Evolutionary conservation across 2,888 invertebrate genomes (phyloP).

Genomic region (Tachina grossa): DNA sequence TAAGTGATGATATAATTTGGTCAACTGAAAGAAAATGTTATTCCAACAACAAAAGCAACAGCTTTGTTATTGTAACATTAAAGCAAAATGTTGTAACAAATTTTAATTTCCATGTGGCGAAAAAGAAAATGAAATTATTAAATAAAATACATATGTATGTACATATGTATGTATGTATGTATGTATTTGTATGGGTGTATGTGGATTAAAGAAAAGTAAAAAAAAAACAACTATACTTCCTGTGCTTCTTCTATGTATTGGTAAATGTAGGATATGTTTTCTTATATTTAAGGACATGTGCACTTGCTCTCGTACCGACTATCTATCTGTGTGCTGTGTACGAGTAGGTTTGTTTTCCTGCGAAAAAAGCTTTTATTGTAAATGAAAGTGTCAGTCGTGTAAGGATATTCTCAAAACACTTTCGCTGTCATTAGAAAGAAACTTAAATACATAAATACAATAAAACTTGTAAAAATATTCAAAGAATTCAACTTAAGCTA

Average conservation of each 20-base stretch:
- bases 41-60: conserved; percentile 5
- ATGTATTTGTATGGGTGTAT: too few species aligned
- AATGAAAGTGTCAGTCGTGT: conserved; percentile 41
- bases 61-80: conserved; percentile 17
- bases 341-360: conserved; percentile 7
- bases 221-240: conserved; percentile 29
- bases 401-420: conserved; percentile 48
- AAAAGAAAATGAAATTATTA: not conserved
- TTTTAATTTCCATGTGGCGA: not conserved
- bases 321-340: conserved; percentile 20
- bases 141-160: not conserved
- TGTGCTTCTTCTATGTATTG: conserved; percentile 3
- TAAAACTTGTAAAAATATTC: not conserved
- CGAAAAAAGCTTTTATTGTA: conserved; percentile 45
- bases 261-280: not conserved
- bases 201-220: not conserved
- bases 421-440: conserved; percentile 33
- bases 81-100: conserved; percentile 10
- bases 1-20: conserved; percentile 69
- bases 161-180: not conserved
- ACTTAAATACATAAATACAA: not conserved
- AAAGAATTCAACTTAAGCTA: not conserved
- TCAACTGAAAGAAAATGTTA: conserved; percentile 52
- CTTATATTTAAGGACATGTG: conserved; percentile 53
- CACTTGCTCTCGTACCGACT: conserved; percentile 44